Conservation (phyloP, 2,113 vertebrate species). For the Rhizomys pruinosus region DNA sequence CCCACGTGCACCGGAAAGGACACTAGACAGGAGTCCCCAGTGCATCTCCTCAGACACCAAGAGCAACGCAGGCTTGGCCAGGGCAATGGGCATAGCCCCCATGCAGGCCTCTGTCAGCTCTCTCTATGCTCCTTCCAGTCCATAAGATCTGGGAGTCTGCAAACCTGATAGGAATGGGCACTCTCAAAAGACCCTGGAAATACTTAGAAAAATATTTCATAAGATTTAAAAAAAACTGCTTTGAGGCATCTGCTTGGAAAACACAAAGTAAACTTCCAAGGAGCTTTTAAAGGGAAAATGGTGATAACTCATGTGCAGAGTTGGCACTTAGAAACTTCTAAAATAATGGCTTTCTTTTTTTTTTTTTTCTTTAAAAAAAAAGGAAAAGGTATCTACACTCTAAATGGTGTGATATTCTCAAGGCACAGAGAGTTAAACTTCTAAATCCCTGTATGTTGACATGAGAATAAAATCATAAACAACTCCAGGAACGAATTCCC, state of each 20-base stretch:
- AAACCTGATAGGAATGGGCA: not conserved
- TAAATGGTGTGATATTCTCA: slow-evolving; percentile 68
- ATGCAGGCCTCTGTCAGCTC: too few species aligned
- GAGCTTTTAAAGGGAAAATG: not conserved
- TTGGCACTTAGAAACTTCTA: not conserved
- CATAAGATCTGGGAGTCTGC: not conserved
- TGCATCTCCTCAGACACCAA: not conserved
- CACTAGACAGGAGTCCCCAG: not conserved
- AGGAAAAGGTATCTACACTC: slow-evolving; percentile 56
- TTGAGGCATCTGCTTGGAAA: slow-evolving; percentile 24
- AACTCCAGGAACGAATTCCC: slow-evolving; percentile 76
- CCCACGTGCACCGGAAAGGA: not conserved
- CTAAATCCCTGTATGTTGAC: slow-evolving; percentile 65
- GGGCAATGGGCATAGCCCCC: not conserved
- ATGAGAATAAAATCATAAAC: slow-evolving; percentile 60
- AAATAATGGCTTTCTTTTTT: slow-evolving; percentile 51
- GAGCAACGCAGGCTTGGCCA: not conserved
- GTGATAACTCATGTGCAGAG: not conserved
- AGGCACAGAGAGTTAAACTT: slow-evolving; percentile 77
- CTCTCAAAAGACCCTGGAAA: slow-evolving; percentile 35
- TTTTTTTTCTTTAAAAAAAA: too few species aligned
- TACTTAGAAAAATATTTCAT: slow-evolving; percentile 52
- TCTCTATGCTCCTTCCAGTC: not conserved
- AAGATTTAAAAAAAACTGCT: slow-evolving; percentile 3
- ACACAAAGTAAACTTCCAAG: not conserved